Evolutionary conservation across 1,140 invertebrate genomes (phyloP), one percentile per base, ranked within the genome.

Genomic region (Pseudomyrmex pallidus): DNA sequence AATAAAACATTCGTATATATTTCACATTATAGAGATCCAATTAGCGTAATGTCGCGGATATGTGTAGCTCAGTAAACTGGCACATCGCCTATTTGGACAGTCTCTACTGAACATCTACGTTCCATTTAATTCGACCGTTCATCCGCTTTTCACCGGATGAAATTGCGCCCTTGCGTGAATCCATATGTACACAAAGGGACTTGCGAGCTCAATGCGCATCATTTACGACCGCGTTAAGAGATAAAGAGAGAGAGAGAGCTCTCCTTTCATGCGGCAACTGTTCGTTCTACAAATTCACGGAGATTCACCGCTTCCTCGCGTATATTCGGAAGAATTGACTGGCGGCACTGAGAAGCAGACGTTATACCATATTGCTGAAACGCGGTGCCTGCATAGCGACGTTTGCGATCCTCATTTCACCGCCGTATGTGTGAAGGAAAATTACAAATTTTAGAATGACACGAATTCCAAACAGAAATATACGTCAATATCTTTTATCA

Each of bases 161-260:
- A 66, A 77, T 66, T 54, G 22, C 74, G 54, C n/a, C 15, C 25
- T 44, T 20, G 12, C 22, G 20, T 2, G 22, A 15, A 52, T 76
- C 25, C 46, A 15, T 52, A 35, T 64, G n/a, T 8, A 76, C 15
- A 54, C 44, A 62, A 46, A 50, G 17, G 54, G 35, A 44, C 4
- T 25, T 50, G 50, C 61, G 20, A 54, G n/a, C 74, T 67, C 50
- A 77, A 67, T 77, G 61, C 22, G 48, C 48, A 35, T 76, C 61
- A 77, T 77, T 77, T 66, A 77, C 8, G 62, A 17, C n/a, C 63
- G 52, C 25, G 54, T 56, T 67, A 57, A 67, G 62, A 77, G 74
- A 67, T 25, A 35, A 1, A 35, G 5, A 35, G 35, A 35, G 5
- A 35, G 35, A 35, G 35, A 35, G 35, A 1, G 35, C 5, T 35